Evolutionary conservation across 1,140 invertebrate species (phyloP).

Genomic region (Mizuhopecten yessoensis): DNA sequence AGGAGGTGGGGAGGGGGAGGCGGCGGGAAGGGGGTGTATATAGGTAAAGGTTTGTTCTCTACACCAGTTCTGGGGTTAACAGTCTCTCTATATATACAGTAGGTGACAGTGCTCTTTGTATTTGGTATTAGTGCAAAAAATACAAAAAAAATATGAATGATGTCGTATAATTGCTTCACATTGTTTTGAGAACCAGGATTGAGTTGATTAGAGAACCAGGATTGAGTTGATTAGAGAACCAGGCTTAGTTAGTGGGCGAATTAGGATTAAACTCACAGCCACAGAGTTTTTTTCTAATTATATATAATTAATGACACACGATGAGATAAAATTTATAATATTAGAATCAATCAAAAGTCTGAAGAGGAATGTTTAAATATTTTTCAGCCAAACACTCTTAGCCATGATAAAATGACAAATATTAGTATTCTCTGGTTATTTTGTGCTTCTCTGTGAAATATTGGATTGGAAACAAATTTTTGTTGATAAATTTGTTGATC

Average conservation of each 20-base stretch:
- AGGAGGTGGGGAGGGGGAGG: not conserved
- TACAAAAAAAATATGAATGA: not conserved
- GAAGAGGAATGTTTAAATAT: not conserved
- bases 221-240: not conserved
- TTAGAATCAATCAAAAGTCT: not conserved
- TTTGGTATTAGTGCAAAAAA: too few species aligned
- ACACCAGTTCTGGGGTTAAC: not conserved
- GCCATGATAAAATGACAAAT: not conserved
- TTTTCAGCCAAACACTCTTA: not conserved
- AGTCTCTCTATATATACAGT: not conserved
- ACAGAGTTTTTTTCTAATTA: not conserved
- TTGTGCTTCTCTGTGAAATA: not conserved
- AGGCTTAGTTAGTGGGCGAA: not conserved
- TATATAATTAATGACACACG: not conserved
- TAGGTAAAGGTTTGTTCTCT: not conserved
- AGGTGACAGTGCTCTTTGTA: too few species aligned
- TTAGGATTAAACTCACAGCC: not conserved
- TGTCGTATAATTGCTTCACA: too few species aligned
- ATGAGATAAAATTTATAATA: not conserved
- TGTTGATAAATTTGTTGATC: too few species aligned
- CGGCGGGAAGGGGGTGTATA: too few species aligned
- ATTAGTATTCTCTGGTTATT: too few species aligned
- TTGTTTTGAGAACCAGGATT: not conserved
- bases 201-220: not conserved
- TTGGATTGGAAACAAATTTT: not conserved